Evolutionary conservation across 2,797 vertebrate genomes (phyloP).

Genomic region (Hapalemur alaotrensis): DNA sequence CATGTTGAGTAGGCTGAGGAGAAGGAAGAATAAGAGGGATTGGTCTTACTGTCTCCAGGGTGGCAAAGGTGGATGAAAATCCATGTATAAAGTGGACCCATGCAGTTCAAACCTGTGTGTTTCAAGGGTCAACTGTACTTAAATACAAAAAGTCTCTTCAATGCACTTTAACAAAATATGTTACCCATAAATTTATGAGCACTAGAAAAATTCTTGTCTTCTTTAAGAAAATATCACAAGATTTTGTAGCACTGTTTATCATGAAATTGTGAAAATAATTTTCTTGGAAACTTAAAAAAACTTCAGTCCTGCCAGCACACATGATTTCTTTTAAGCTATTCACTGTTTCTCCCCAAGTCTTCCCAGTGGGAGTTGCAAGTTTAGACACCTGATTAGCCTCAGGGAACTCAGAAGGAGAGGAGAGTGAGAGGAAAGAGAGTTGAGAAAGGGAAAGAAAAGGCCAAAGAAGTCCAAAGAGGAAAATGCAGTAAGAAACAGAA

Average conservation of each 20-base stretch:
- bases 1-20: not conserved
- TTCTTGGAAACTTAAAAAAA: not conserved
- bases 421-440: not conserved
- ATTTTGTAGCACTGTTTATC: slow-evolving; percentile 20
- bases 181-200: slow-evolving; percentile 38
- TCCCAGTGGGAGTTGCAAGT: not conserved
- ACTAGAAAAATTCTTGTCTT: slow-evolving; percentile 5
- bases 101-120: not conserved
- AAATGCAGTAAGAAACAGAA: not conserved
- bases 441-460: not conserved
- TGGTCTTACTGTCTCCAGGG: not conserved
- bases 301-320: not conserved
- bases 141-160: slow-evolving; percentile 5
- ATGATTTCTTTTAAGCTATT: not conserved
- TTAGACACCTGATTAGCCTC: not conserved
- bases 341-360: not conserved
- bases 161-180: not conserved
- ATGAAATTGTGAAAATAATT: slow-evolving; percentile 39
- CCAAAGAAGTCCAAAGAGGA: not conserved
- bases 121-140: not conserved
- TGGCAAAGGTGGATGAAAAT: not conserved
- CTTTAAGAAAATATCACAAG: slow-evolving; percentile 11
- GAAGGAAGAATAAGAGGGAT: not conserved
- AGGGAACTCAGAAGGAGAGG: not conserved
- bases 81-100: not conserved